These are phyloP conservation scores for Cerastis leucographa DNA, from an alignment of 2,888 invertebrate species.

Conservation along the genomic window DNA sequence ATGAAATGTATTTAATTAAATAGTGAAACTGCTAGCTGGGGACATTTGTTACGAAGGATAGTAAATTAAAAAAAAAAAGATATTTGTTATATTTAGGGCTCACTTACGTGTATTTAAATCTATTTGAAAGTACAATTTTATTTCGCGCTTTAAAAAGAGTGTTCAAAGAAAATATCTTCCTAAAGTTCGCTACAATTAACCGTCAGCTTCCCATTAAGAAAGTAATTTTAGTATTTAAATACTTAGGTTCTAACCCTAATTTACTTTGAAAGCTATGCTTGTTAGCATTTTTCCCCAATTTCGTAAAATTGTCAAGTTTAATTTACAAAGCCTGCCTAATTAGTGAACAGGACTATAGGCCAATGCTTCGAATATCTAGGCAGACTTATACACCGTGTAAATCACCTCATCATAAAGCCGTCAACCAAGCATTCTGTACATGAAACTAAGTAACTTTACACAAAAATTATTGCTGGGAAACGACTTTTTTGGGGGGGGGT, in stretches of 20 bases:
- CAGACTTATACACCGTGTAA: no score
- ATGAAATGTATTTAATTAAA: constrained; percentile 13
- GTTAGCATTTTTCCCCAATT: neutral
- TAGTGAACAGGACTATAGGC: neutral
- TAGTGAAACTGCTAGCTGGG: neutral
- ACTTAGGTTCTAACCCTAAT: neutral
- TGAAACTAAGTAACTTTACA: no score
- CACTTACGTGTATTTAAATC: constrained; percentile 2
- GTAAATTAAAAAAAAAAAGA: no score
- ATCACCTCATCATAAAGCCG: no score
- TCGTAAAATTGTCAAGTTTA: neutral
- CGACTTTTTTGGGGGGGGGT: no score
- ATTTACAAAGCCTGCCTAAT: neutral
- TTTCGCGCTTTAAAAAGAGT: neutral
- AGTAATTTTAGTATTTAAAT: constrained; percentile 7
- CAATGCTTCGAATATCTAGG: neutral
- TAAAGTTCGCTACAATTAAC: neutral
- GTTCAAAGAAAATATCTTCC: neutral
- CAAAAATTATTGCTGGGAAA: no score
- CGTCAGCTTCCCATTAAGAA: constrained; percentile 9
- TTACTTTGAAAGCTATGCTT: neutral
- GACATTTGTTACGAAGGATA: constrained; percentile 12
- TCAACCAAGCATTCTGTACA: no score
- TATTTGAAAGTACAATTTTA: constrained; percentile 4
- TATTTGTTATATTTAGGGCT: constrained; percentile 30